Evolutionary conservation across 1,140 invertebrate species (phyloP).

Genomic region (Myzus persicae): DNA sequence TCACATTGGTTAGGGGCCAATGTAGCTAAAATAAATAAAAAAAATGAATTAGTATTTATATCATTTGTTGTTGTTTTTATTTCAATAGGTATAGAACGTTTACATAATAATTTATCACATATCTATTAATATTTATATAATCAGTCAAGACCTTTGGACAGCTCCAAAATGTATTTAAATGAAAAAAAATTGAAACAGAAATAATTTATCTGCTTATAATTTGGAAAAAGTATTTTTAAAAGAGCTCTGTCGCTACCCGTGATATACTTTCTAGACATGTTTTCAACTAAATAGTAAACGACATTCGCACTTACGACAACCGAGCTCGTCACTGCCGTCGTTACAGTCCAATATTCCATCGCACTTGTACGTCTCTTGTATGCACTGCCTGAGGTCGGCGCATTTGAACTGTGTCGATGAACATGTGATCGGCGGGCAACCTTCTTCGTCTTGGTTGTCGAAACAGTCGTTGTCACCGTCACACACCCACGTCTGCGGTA

Average conservation of each 20-base stretch:
- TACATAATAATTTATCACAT: not conserved
- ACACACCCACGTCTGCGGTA: conserved; percentile 92
- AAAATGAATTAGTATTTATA: not conserved
- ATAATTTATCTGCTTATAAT: not conserved
- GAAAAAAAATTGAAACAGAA: not conserved
- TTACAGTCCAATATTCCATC: conserved; percentile 92
- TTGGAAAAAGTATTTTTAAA: not conserved
- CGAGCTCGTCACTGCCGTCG: conserved; percentile 89
- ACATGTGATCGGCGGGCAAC: conserved; percentile 94
- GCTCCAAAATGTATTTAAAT: not conserved
- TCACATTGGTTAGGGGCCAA: conserved; percentile 86
- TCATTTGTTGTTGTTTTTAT: not conserved
- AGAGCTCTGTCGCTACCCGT: not conserved
- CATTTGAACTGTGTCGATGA: conserved; percentile 93
- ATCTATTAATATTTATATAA: not conserved
- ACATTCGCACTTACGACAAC: conserved; percentile 72
- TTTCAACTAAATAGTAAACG: not conserved
- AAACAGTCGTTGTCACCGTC: conserved; percentile 95
- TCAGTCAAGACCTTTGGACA: not conserved
- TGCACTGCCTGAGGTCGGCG: conserved; percentile 88
- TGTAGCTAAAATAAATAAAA: conserved; percentile 67
- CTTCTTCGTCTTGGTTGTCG: conserved; percentile 95
- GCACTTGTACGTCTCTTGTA: conserved; percentile 92
- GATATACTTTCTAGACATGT: not conserved
- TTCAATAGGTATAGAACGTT: too few relatives aligned